Base-by-base conservation (phyloP, 2,113 vertebrate species). In the Anas platyrhynchos region DNA sequence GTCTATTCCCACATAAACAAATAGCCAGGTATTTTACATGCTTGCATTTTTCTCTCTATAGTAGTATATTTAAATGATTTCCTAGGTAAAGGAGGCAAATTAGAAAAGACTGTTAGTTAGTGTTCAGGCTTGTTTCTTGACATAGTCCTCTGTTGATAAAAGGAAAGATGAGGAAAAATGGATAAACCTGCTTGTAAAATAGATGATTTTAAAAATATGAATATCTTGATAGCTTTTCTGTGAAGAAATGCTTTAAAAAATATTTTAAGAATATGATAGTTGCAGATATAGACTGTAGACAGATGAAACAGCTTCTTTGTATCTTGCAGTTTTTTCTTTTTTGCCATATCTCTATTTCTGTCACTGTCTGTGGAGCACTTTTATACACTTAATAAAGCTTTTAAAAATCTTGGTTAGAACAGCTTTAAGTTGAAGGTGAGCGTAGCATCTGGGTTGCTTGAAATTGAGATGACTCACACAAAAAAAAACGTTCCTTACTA, bases 191-290 rank as follows among this genome's bases (percentile, higher is more conserved):
- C 34, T 85, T 23, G n/a, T 86, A 27, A 84, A 82, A 69, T 13
- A 4, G 36, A 13, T 27, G 3, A 23, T 82, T n/a, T n/a, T 13
- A 82, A 91, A 52, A 79, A 16, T 10, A 38, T 6, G 43, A 9
- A 29, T 4, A 48, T 46, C 27, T 72, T 74, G 4, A 7, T 63
- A 41, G 50, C 7, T 71, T 86, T 92, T 67, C 34, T 81, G 3
- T 16, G 25, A 91, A 86, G 9, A 90, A 91, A 25, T 62, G 10
- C 8, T 66, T 88, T 59, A 16, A 76, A 21, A 94, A 89, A 31
- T 65, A 31, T 72, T 89, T 5, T 6, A 46, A 63, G 13, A 44
- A 46, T 5, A 11, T 86, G 11, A 38, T 14, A 38, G 13, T 58
- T 78, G 16, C 68, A 80, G 44, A 20, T 85, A 4, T 0, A 2